Base-by-base conservation (phyloP, 1,140 invertebrate species). In the Xylocopa sonorina region DNA sequence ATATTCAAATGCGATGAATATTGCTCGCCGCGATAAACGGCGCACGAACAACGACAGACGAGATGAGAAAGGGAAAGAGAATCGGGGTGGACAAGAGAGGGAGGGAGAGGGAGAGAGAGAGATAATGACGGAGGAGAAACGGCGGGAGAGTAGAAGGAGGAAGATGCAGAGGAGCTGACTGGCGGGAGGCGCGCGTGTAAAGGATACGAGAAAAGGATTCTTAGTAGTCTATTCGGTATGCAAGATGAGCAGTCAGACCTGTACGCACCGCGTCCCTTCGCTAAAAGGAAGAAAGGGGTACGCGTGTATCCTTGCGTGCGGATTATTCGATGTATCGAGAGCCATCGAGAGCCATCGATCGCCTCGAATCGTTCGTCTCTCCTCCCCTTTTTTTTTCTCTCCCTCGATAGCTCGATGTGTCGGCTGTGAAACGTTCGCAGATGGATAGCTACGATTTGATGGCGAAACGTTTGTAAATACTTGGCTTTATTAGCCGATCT, bases 1-100 rank as follows among this genome's bases (percentile, higher is more conserved):
- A 92, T 90, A 92, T 92, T 92, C 87, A 91, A 92, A 92, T 92
- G 89, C 88, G 89, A 90, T 89, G 89, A 90, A 91, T 91, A 91
- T 91, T 91, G 86, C 83, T 88, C 82, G 87, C 83, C 80, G 88
- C 88, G 88, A 90, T 89, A 88, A 88, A 89, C 84, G 87, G 82
- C 85, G 85, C 80, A 88, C 76, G 88, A 86, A 87, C 83, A 75
- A 69, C 84, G 55, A 84, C 82, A 78, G 84, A 58, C 34, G 73
- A 83, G 74, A 83, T 69, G 80, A 48, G 72, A 83, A 63, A 81
- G 55, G 74, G 62, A 51, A 60, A 69, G 48, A 41, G 46, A 53
- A 57, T 50, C 34, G 34, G 38, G 38, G 62, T n/a, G 55, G 73
- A 55, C 66, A 84, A 78, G 78, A 83, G 77, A 27, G 48, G 73